A percentile compares a stretch with the other conserved stretches of the same genome.
These are phyloP conservation scores for Neoarius graeffei DNA, from an alignment of 2,113 vertebrate genomes.

Conservation along the genomic window DNA sequence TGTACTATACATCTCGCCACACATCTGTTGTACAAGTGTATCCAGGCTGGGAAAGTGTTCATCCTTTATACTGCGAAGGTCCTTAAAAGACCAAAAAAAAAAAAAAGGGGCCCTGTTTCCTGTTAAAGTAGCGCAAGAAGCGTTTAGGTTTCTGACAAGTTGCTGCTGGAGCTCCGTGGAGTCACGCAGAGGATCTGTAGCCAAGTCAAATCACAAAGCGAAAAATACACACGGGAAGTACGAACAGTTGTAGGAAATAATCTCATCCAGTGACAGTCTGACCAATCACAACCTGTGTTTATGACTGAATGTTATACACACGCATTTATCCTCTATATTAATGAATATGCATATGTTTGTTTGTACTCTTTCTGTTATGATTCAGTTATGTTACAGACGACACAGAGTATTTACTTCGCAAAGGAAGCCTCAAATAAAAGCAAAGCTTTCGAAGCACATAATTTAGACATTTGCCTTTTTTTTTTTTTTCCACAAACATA, in stretches of 20 bases:
- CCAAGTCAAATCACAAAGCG: neutral
- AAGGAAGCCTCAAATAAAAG: slow-evolving; percentile 13
- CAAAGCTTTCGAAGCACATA: neutral
- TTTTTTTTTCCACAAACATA: neutral
- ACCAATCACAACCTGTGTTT: neutral
- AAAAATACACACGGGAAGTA: neutral
- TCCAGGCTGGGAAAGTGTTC: neutral
- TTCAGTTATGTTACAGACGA: neutral
- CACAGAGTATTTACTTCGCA: slow-evolving; percentile 13
- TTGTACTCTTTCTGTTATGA: neutral
- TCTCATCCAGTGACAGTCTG: neutral
- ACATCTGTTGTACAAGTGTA: neutral
- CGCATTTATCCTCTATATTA: neutral
- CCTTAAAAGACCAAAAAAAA: neutral
- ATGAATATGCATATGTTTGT: neutral
- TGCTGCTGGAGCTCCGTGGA: neutral
- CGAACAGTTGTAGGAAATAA: neutral
- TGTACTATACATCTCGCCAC: too few relatives aligned
- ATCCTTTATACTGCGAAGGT: neutral
- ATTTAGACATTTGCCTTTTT: neutral
- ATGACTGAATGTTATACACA: slow-evolving; percentile 1
- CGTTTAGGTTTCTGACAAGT: neutral
- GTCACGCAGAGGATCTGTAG: neutral
- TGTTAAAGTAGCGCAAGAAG: neutral
- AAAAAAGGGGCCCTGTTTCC: neutral